A percentile compares a stretch with the other conserved stretches of the same genome.
Conservation (phyloP, 2,113 vertebrate genomes). For the Clarias batrachus region DNA sequence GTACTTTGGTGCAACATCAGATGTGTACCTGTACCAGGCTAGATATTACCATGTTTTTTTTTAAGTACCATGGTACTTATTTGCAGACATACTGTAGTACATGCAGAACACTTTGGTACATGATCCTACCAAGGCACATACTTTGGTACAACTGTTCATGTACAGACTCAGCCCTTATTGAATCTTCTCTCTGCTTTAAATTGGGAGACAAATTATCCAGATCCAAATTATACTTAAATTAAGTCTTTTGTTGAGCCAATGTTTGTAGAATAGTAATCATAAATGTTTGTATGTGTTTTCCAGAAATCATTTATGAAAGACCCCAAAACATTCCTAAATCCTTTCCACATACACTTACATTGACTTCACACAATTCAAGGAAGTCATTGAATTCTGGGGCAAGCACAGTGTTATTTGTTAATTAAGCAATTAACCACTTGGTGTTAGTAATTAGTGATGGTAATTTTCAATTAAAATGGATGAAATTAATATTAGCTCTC, state of each 20-base stretch:
- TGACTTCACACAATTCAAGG: neutral
- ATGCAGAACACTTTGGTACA: too few relatives aligned
- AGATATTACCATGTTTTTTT: too few relatives aligned
- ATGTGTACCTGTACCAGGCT: too few relatives aligned
- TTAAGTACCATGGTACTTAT: too few relatives aligned
- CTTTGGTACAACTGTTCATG: too few relatives aligned
- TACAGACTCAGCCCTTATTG: neutral
- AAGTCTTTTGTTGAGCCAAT: neutral
- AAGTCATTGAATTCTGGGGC: neutral
- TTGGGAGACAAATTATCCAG: neutral
- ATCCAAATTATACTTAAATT: neutral
- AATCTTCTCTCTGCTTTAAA: neutral
- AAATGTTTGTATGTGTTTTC: neutral
- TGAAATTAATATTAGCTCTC: neutral
- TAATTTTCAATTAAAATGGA: neutral
- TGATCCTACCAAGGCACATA: too few relatives aligned
- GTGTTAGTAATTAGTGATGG: neutral
- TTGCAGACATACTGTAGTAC: too few relatives aligned
- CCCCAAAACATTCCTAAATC: neutral
- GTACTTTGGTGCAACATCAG: too few relatives aligned
- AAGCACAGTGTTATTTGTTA: neutral
- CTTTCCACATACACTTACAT: neutral
- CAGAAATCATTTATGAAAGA: neutral
- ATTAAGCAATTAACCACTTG: neutral
- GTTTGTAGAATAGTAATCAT: neutral